Percentiles rank a stretch among this genome's conserved stretches.
Conservation (phyloP, 2,797 vertebrate genomes). For the Alca torda region DNA sequence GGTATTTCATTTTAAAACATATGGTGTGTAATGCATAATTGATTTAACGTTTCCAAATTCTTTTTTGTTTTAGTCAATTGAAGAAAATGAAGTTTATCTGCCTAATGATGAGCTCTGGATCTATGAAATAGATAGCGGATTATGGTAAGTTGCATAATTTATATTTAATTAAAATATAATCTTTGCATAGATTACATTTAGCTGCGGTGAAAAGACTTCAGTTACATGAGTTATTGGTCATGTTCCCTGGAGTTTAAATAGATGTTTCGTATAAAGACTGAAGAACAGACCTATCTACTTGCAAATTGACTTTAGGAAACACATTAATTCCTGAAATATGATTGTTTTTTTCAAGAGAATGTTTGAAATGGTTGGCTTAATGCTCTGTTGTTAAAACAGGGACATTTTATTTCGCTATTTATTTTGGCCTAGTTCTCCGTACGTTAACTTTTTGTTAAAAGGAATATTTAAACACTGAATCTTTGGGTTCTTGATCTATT, state of each 20-base stretch:
- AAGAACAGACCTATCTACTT: not conserved
- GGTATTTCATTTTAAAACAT: not conserved
- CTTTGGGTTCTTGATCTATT: not conserved
- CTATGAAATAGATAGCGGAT: slow-evolving; percentile 88
- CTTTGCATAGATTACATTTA: not conserved
- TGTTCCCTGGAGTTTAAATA: not conserved
- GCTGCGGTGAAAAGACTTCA: not conserved
- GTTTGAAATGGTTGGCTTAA: not conserved
- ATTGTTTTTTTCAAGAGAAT: not conserved
- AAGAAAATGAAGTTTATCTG: slow-evolving; percentile 90
- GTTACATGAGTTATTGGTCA: accelerated
- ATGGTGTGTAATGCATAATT: not conserved
- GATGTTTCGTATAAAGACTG: not conserved
- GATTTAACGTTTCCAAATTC: slow-evolving; percentile 7
- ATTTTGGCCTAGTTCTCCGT: not conserved
- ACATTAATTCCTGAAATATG: not conserved
- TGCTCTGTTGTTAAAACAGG: not conserved
- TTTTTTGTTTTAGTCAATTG: slow-evolving; percentile 83
- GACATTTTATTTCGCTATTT: not conserved
- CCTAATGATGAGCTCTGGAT: slow-evolving; percentile 93
- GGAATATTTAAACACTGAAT: not conserved
- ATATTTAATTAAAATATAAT: not conserved
- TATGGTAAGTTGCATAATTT: slow-evolving; percentile 82
- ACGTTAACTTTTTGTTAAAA: not conserved
- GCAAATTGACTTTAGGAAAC: not conserved